Percentiles rank a stretch among this genome's conserved stretches.
These are phyloP conservation scores for Spinus pinus DNA, from an alignment of 2,797 vertebrate species.

Conservation along the genomic window DNA sequence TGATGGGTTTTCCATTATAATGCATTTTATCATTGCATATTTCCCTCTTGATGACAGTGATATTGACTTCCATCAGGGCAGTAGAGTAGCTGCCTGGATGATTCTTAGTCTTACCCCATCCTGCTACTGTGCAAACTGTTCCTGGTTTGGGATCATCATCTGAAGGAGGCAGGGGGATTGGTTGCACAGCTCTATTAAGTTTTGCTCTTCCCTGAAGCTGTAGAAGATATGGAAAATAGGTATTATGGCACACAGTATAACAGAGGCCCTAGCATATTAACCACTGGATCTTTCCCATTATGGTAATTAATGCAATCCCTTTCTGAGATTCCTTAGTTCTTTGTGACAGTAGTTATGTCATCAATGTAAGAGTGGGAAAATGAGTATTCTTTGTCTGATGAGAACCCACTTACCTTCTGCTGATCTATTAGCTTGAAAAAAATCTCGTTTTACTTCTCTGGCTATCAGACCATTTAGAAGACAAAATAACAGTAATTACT, in stretches of 20 bases:
- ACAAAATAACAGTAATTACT: neutral
- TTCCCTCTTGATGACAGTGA: conserved; percentile 62
- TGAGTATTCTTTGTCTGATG: neutral
- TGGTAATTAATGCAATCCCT: neutral
- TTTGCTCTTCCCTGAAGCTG: conserved; percentile 49
- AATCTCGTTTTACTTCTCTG: neutral
- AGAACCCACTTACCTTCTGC: neutral
- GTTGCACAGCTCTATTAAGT: conserved; percentile 19
- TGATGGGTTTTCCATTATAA: conserved; percentile 26
- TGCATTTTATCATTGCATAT: conserved; percentile 49
- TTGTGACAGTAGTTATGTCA: neutral
- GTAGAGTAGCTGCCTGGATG: rapidly evolving
- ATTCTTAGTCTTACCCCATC: conserved; percentile 2
- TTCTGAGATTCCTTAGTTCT: neutral
- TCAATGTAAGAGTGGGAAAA: neutral
- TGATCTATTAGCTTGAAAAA: neutral
- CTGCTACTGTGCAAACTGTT: conserved; percentile 59
- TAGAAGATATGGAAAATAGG: neutral
- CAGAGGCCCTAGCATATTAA: neutral
- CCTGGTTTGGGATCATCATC: conserved; percentile 17
- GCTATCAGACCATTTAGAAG: neutral
- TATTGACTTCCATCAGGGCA: conserved; percentile 61
- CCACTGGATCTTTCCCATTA: neutral
- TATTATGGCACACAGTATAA: neutral
- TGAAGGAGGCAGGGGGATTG: conserved; percentile 26